Percentiles rank a stretch among this genome's conserved stretches.
phyloP scores from a whole-genome alignment of 2,888 invertebrate species.

The Oxystoma pomonae region DNA sequence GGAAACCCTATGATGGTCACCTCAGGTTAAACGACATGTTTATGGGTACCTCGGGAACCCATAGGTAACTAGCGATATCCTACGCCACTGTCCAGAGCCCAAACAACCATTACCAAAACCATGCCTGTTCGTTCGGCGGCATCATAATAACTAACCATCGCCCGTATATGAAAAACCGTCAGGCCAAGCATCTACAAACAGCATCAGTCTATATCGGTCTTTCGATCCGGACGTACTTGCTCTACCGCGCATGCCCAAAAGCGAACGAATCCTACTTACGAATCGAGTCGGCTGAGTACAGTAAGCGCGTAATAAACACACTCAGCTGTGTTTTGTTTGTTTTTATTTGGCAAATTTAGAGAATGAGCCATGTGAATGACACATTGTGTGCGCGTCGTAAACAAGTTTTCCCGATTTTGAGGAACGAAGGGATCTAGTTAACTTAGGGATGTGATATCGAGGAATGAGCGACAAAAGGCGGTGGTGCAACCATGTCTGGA shows the following conservation, averaged over 20 bases:
- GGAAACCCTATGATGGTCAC: no score
- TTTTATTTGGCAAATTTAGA: neutral
- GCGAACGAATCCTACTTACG: neutral
- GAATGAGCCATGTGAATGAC: neutral
- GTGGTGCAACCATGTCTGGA: neutral
- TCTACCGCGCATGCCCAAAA: neutral
- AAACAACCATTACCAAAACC: slow-evolving; percentile 8
- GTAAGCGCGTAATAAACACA: neutral
- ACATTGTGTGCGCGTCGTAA: neutral
- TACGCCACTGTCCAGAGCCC: slow-evolving; percentile 17
- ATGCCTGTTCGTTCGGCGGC: neutral
- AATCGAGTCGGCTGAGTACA: neutral
- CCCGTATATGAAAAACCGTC: neutral
- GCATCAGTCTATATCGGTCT: slow-evolving; percentile 3
- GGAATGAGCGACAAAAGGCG: neutral
- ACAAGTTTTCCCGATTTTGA: neutral
- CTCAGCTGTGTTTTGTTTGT: neutral
- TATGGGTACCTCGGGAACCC: no score
- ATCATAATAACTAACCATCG: neutral
- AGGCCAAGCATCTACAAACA: neutral
- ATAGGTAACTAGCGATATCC: no score
- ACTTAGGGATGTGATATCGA: neutral
- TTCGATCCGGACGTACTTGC: neutral
- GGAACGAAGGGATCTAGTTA: no score
- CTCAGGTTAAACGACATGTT: no score